Evolutionary conservation across 53 echinoderm and acorn worm genomes (phyloP).

Genomic region (Actinopyga echinites): DNA sequence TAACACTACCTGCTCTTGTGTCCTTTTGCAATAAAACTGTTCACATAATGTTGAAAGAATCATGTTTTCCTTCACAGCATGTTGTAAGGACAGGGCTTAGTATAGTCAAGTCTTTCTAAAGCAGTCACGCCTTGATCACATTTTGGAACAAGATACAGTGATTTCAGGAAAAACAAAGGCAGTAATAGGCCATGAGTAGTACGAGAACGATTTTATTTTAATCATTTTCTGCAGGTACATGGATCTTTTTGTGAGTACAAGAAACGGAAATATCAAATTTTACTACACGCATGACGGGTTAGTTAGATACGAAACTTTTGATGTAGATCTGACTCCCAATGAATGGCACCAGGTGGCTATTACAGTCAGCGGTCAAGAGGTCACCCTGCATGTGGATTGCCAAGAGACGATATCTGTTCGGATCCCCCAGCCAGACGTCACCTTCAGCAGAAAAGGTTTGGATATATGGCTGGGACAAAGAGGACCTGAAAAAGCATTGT

Average conservation of each 20-base stretch:
- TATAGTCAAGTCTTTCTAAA: too few species aligned
- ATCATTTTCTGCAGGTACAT: conserved; percentile 61
- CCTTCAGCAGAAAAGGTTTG: conserved; percentile 62
- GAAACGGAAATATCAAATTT: conserved; percentile 75
- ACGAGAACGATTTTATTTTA: too few species aligned
- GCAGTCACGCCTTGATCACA: too few species aligned
- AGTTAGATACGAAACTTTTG: conserved; percentile 64
- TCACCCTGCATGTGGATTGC: conserved; percentile 82
- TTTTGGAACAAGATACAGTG: too few species aligned
- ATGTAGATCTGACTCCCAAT: conserved; percentile 38
- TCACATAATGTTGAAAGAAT: too few species aligned
- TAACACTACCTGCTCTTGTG: too few species aligned
- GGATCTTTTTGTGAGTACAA: conserved; percentile 85
- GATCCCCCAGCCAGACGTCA: conserved; percentile 77
- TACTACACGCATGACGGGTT: conserved; percentile 78
- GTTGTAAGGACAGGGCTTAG: too few species aligned
- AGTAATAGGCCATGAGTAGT: too few species aligned
- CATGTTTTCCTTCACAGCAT: too few species aligned
- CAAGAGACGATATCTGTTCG: conserved; percentile 63
- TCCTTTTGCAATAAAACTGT: too few species aligned
- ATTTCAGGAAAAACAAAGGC: too few species aligned
- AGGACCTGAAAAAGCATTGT: conserved; percentile 72
- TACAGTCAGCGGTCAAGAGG: conserved; percentile 80
- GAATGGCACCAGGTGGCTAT: conserved; percentile 85
- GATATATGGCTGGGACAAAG: conserved; percentile 86